Evolutionary conservation across 2,113 vertebrate species (phyloP).

Genomic region (Pholis gunnellus): DNA sequence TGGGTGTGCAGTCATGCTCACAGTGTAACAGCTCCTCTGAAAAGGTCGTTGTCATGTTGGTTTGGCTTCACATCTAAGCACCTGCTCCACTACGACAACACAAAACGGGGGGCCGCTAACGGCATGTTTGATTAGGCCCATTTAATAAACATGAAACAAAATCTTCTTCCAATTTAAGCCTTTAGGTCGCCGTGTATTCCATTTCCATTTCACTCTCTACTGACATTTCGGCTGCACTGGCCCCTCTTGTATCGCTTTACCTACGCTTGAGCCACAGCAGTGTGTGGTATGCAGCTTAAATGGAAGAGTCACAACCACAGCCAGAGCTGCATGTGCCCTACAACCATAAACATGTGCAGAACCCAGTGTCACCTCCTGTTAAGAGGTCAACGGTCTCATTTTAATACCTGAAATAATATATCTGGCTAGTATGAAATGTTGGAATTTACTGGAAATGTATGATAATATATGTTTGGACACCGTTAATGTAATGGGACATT

Average conservation of each 20-base stretch:
- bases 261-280: neutral
- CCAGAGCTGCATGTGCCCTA: neutral
- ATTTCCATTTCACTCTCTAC: neutral
- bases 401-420: constrained; percentile 6
- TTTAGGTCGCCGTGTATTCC: neutral
- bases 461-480: neutral
- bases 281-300: neutral
- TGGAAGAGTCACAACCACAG: constrained; percentile 2
- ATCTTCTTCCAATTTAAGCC: neutral
- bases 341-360: constrained; percentile 1
- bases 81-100: neutral
- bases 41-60: constrained; percentile 47
- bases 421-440: constrained; percentile 2
- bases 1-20: constrained; percentile 32
- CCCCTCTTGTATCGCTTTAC: neutral
- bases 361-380: neutral
- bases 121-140: neutral
- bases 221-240: neutral
- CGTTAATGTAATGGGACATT: no score
- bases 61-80: constrained; percentile 42
- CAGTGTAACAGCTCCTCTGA: constrained; percentile 36
- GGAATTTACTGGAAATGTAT: constrained; percentile 5
- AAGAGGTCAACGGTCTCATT: neutral
- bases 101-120: neutral
- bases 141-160: neutral